A percentile compares a stretch with the other conserved stretches of the same genome.
phyloP scores from a whole-genome alignment of 2,797 vertebrate species.

The Siniperca scherzeri region DNA sequence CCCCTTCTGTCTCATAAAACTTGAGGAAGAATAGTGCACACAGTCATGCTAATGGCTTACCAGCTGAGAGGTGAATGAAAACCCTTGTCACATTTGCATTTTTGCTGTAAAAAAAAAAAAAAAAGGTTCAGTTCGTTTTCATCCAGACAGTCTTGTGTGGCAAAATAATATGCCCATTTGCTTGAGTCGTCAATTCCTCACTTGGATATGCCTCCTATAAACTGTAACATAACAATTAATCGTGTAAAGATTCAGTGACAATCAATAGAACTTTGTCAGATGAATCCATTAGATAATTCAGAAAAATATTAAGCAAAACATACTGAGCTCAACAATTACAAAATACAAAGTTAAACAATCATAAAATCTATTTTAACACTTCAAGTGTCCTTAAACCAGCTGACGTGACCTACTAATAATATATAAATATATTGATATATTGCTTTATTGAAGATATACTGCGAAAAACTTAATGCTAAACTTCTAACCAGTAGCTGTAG shows the following conservation, averaged over 20 bases:
- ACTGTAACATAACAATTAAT: constrained; percentile 41
- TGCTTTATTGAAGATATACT: constrained; percentile 71
- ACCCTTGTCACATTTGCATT: constrained; percentile 53
- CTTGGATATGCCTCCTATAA: constrained; percentile 25
- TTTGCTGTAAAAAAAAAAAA: constrained; percentile 13
- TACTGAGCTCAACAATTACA: constrained; percentile 49
- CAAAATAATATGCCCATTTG: constrained; percentile 49
- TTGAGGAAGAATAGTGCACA: constrained; percentile 69
- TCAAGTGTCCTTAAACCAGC: constrained; percentile 48
- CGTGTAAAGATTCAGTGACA: constrained; percentile 35
- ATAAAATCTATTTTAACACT: constrained; percentile 54
- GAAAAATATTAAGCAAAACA: constrained; percentile 69
- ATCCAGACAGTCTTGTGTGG: constrained; percentile 37
- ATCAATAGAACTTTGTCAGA: constrained; percentile 49
- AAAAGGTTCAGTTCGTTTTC: constrained; percentile 28
- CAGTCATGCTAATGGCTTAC: constrained; percentile 66
- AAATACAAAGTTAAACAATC: constrained; percentile 71
- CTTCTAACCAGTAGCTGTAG: constrained; percentile 25
- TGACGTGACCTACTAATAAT: constrained; percentile 54
- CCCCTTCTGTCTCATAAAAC: constrained; percentile 38
- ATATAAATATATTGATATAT: constrained; percentile 74
- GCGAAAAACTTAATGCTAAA: constrained; percentile 62
- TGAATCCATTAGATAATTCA: constrained; percentile 46
- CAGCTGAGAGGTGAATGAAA: constrained; percentile 47
- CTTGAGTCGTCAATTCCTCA: constrained; percentile 20